Evolutionary conservation across 2,113 vertebrate genomes (phyloP).

Genomic region (Onychostruthus taczanowskii): DNA sequence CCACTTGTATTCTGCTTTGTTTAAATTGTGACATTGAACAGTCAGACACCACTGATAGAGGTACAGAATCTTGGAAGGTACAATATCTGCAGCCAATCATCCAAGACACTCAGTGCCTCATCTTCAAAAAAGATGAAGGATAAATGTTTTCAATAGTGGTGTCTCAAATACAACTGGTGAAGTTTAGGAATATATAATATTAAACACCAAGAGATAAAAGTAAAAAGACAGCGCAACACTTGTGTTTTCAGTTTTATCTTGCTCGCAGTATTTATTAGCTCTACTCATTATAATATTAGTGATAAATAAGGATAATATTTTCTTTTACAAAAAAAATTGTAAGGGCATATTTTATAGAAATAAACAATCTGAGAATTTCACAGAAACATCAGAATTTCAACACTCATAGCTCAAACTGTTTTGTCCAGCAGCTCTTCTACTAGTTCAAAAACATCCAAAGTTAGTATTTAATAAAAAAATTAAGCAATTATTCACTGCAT

Average conservation of each 20-base stretch:
- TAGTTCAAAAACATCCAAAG: constrained; percentile 28
- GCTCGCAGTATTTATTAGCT: constrained; percentile 69
- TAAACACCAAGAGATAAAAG: constrained; percentile 4
- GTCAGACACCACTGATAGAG: background rate
- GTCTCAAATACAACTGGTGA: background rate
- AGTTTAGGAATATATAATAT: constrained; percentile 30
- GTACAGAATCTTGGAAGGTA: background rate
- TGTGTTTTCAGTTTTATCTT: constrained; percentile 39
- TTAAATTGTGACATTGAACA: background rate
- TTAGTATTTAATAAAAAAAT: constrained; percentile 55
- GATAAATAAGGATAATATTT: constrained; percentile 71
- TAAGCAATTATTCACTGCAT: background rate
- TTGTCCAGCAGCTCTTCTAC: constrained; percentile 46
- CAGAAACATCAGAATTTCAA: constrained; percentile 74
- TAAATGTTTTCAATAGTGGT: background rate
- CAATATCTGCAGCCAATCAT: background rate
- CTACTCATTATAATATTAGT: constrained; percentile 40
- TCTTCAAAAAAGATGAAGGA: background rate
- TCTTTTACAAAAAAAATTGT: constrained; percentile 73
- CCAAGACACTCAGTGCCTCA: background rate
- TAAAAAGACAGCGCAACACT: constrained; percentile 43
- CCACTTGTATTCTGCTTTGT: background rate
- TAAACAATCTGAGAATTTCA: constrained; percentile 76
- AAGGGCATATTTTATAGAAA: constrained; percentile 57
- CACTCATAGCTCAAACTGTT: constrained; percentile 57